Evolutionary conservation across 2,113 vertebrate species (phyloP).

Genomic region (Colistium nudipinnis): DNA sequence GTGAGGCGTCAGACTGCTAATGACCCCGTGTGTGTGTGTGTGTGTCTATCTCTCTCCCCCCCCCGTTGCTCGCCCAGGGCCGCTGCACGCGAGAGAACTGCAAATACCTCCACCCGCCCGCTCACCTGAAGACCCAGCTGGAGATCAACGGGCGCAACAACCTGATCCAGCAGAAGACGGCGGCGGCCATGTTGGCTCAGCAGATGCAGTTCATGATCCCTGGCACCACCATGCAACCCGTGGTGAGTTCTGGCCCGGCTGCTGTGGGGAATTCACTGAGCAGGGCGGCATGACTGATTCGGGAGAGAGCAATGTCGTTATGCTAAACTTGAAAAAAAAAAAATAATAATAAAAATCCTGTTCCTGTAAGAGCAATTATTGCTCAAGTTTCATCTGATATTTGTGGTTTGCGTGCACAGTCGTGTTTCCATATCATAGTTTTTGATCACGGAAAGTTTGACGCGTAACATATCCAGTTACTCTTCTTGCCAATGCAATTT

Average conservation of each 20-base stretch:
- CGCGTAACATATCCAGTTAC: background rate
- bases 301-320: background rate
- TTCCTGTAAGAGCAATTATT: no score
- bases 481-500: background rate
- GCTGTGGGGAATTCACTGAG: background rate
- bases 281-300: background rate
- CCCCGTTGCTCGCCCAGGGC: conserved; percentile 80
- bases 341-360: no score
- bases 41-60: background rate
- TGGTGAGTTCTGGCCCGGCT: conserved; percentile 84
- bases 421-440: background rate
- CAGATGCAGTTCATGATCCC: conserved; percentile 99
- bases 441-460: background rate
- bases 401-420: no score
- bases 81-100: conserved; percentile 99
- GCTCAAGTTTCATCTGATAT: no score
- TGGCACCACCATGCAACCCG: conserved; percentile 92
- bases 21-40: conserved; percentile 13
- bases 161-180: conserved; percentile 99
- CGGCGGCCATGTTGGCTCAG: conserved; percentile 97
- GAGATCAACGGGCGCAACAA: conserved; percentile 99
- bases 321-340: background rate
- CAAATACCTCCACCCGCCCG: conserved; percentile 99
- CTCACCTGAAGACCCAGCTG: conserved; percentile 98
- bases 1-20: conserved; percentile 24